Evolutionary conservation across 2,797 vertebrate genomes (phyloP).

Genomic region (Ctenopoma kingsleyae): DNA sequence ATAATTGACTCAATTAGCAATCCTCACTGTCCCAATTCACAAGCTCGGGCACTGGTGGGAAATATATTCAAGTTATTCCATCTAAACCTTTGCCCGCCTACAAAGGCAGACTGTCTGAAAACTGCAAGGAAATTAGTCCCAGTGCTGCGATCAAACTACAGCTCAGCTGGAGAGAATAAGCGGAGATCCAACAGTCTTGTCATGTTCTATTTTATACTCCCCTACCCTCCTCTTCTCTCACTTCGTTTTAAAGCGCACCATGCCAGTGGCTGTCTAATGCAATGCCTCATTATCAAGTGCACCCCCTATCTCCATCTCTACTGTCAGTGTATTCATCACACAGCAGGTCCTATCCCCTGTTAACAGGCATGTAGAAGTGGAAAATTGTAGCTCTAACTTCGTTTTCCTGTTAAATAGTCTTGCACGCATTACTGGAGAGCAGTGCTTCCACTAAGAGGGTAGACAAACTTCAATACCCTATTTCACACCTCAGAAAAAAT

Average conservation of each 20-base stretch:
- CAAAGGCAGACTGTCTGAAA: slow-evolving; percentile 71
- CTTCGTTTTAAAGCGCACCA: slow-evolving; percentile 64
- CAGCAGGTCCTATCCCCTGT: slow-evolving; percentile 48
- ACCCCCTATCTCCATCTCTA: slow-evolving; percentile 52
- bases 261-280: slow-evolving; percentile 71
- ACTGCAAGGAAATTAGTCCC: slow-evolving; percentile 81
- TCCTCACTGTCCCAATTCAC: slow-evolving; percentile 63
- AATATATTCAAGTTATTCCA: slow-evolving; percentile 74
- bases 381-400: slow-evolving; percentile 30
- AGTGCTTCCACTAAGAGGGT: not conserved
- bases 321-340: slow-evolving; percentile 68
- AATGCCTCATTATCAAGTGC: slow-evolving; percentile 71
- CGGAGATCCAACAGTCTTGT: slow-evolving; percentile 79
- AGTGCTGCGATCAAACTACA: slow-evolving; percentile 75
- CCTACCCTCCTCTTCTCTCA: slow-evolving; percentile 38
- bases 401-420: slow-evolving; percentile 32
- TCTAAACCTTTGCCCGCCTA: slow-evolving; percentile 78
- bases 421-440: slow-evolving; percentile 13
- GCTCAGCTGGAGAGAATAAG: slow-evolving; percentile 79
- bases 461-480: not conserved
- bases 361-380: slow-evolving; percentile 40
- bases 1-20: slow-evolving; percentile 76
- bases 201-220: slow-evolving; percentile 74
- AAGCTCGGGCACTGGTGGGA: slow-evolving; percentile 61
- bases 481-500: not conserved